Base-by-base conservation (phyloP, 2,113 vertebrate species). In the Paramormyrops kingsleyae region DNA sequence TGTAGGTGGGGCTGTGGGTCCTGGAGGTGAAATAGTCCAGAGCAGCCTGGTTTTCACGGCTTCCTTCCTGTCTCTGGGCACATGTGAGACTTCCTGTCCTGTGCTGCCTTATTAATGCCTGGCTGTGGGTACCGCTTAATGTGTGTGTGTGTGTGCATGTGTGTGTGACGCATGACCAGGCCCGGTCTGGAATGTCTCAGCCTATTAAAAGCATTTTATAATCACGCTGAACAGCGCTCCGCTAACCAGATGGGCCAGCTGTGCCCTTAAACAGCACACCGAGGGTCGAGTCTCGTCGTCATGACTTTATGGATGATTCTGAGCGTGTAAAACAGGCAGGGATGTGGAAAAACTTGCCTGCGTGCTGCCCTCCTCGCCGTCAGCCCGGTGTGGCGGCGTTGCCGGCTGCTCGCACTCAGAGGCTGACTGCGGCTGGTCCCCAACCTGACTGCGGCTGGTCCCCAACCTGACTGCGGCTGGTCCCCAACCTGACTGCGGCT, bases 1-100 rank as follows among this genome's bases (percentile, higher is more conserved):
- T 87, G 35, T 7, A 42, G 74, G 35, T 80, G 74, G 35, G 35
- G 35, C 74, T 80, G 35, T 35, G 35, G 74, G 31, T 42, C 74
- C 74, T 19, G 35, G 87, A 88, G 86, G 70, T 88, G 90, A 90
- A 83, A 83, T 49, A 88, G 46, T 52, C 70, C 87, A 90, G 87
- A 87, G 8, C 21, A 52, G 24, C 42, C 2, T 5, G 70, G 31
- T 87, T 88, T 88, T 88, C 74, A 84, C 27, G 31, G 52, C 90
- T 83, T 90, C 89, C 89, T 90, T 88, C 89, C 66, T 53, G 85
- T 47, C 17, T 66, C 39, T 46, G 62, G 2, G 59, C 15, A 10
- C 59, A 85, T 88, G 35, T 56, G 70, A 74, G 83, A 62, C 31
- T 87, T 90, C 56, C 89, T 87, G 46, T 42, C 49, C 59, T 77